Conservation (phyloP, 2,797 vertebrate genomes). For the Myripristis jacobus region DNA sequence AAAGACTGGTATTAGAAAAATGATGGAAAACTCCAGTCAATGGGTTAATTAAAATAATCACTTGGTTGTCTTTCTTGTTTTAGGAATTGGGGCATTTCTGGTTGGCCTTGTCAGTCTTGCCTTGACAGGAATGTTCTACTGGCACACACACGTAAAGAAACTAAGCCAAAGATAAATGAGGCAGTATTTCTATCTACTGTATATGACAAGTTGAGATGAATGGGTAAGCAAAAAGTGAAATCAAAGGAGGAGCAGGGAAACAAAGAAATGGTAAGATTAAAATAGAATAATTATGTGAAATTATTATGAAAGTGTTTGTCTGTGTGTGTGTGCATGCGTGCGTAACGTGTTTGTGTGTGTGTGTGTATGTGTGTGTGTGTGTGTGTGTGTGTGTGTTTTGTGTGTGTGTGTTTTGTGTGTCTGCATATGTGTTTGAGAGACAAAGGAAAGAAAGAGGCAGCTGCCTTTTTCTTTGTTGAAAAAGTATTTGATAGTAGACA, state of each 20-base stretch:
- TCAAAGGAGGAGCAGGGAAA: constrained; percentile 14
- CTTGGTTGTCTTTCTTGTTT: background rate
- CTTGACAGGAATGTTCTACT: constrained; percentile 15
- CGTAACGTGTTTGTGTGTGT: background rate
- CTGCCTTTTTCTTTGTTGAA: constrained; percentile 20
- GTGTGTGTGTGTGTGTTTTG: background rate
- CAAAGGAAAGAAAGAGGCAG: background rate
- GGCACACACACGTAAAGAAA: constrained; percentile 4
- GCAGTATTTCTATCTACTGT: constrained; percentile 15
- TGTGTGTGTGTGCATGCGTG: background rate
- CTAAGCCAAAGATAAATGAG: constrained; percentile 23
- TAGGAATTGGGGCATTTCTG: background rate
- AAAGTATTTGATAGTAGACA: constrained; percentile 25
- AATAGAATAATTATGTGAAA: constrained; percentile 10
- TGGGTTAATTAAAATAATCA: background rate
- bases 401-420: background rate
- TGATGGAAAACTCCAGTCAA: background rate
- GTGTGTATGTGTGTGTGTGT: too few species aligned
- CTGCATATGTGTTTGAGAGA: background rate
- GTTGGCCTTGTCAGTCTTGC: constrained; percentile 3
- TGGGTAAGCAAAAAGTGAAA: constrained; percentile 3
- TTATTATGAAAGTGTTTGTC: background rate
- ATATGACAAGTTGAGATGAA: constrained; percentile 16
- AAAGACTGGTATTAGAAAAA: background rate
- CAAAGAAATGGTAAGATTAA: constrained; percentile 1